Conservation (phyloP, 2,888 invertebrate species). For the Agrypnus murinus region DNA sequence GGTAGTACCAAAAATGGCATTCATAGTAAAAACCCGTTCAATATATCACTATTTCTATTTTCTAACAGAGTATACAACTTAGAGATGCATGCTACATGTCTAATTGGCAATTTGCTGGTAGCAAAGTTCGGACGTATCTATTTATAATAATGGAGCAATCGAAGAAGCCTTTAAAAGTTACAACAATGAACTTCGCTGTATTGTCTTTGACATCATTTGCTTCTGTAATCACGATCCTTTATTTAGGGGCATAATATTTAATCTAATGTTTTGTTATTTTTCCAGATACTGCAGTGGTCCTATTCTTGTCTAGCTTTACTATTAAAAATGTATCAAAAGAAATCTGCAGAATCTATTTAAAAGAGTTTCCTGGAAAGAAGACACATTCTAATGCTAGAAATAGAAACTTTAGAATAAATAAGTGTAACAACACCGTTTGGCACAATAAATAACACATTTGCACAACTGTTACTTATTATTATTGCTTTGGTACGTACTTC, state of each 20-base stretch:
- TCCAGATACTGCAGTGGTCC: slow-evolving; percentile 37
- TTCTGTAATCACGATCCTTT: slow-evolving; percentile 31
- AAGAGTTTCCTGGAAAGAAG: too few relatives aligned
- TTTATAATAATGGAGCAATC: too few relatives aligned
- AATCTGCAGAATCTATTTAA: too few relatives aligned
- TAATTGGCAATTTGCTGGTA: slow-evolving; percentile 42
- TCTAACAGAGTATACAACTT: slow-evolving; percentile 46
- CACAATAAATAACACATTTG: too few relatives aligned
- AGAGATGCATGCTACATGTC: slow-evolving; percentile 52
- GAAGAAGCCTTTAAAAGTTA: slow-evolving; percentile 38
- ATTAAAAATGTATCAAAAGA: slow-evolving; percentile 20
- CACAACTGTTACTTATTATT: too few relatives aligned
- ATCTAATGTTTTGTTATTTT: background rate
- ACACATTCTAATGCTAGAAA: too few relatives aligned
- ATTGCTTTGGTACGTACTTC: too few relatives aligned
- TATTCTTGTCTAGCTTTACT: slow-evolving; percentile 37
- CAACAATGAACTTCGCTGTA: too few relatives aligned
- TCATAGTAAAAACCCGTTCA: background rate
- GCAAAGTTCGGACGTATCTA: slow-evolving; percentile 35
- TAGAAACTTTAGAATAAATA: too few relatives aligned
- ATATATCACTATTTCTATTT: background rate
- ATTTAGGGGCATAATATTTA: background rate
- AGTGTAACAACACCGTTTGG: too few relatives aligned
- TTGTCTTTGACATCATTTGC: slow-evolving; percentile 38
- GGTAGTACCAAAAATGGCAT: background rate